A percentile compares a stretch with the other conserved stretches of the same genome.
These are phyloP conservation scores for Eudyptes chrysolophus DNA, from an alignment of 2,113 vertebrate genomes.

Conservation along the genomic window DNA sequence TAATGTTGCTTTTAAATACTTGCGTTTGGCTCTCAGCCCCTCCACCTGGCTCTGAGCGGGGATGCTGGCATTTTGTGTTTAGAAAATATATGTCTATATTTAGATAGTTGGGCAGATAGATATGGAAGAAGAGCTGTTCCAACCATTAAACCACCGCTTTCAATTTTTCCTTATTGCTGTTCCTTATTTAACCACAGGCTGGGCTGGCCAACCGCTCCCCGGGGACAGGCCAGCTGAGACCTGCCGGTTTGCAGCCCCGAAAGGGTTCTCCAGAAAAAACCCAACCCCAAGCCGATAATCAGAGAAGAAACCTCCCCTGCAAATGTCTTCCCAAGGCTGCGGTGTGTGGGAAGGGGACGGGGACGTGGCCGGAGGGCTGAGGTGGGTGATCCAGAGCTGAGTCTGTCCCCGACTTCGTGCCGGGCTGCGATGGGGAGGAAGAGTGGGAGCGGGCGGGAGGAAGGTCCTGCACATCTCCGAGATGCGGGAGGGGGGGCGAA, in stretches of 20 bases:
- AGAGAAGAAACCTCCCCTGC: neutral
- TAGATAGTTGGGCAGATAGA: neutral
- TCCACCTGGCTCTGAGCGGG: neutral
- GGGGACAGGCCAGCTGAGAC: neutral
- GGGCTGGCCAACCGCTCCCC: neutral
- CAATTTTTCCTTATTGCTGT: neutral
- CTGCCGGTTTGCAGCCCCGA: neutral
- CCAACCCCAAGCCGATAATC: accelerated
- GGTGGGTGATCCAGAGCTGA: neutral
- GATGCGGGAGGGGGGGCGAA: neutral
- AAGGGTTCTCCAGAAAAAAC: neutral
- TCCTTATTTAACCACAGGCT: neutral
- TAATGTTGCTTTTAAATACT: neutral
- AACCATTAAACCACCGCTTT: neutral
- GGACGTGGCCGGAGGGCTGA: accelerated
- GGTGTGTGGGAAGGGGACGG: neutral
- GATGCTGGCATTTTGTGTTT: neutral
- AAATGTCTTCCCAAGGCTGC: neutral
- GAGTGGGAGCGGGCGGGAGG: neutral
- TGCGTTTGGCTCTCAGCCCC: neutral
- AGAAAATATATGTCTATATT: neutral
- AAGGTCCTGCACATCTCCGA: neutral
- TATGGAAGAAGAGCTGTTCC: neutral
- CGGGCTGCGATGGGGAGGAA: neutral
- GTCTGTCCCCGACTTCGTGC: neutral